A percentile compares a stretch with the other conserved stretches of the same genome.
These are phyloP conservation scores for Eulemur rubriventer DNA, from an alignment of 2,797 vertebrate genomes.

Conservation along the genomic window DNA sequence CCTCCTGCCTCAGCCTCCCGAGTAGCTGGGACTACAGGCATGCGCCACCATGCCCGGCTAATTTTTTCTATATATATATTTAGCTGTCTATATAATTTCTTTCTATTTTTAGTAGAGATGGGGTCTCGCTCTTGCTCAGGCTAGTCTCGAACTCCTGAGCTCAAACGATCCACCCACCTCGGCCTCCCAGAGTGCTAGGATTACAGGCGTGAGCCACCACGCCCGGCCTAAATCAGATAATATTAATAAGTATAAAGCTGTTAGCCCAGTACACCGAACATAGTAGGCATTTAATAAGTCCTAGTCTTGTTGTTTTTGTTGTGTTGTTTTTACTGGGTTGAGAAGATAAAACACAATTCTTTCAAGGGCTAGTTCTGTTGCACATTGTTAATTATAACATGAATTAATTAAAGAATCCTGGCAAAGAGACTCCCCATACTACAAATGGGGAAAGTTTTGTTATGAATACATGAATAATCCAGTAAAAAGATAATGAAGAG, in stretches of 20 bases:
- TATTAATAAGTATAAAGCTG: not conserved
- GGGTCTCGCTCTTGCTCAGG: no score
- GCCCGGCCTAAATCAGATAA: not conserved
- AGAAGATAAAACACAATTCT: not conserved
- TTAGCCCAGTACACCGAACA: not conserved
- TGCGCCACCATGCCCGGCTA: no score
- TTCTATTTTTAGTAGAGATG: no score
- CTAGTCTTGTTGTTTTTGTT: not conserved
- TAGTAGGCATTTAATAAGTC: not conserved
- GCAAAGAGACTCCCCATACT: not conserved
- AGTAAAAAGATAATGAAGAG: not conserved
- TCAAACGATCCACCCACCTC: no score
- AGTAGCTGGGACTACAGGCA: no score
- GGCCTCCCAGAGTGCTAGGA: no score
- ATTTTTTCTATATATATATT: no score
- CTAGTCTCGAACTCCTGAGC: no score
- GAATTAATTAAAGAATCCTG: not conserved
- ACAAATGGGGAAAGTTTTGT: not conserved
- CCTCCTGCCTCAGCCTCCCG: no score
- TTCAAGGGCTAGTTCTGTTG: not conserved
- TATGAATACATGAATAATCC: not conserved
- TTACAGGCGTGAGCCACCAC: no score
- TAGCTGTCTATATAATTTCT: no score
- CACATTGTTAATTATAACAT: not conserved
- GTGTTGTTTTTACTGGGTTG: not conserved